Base-by-base conservation (phyloP, 2,113 vertebrate species). In the Chamaea fasciata region DNA sequence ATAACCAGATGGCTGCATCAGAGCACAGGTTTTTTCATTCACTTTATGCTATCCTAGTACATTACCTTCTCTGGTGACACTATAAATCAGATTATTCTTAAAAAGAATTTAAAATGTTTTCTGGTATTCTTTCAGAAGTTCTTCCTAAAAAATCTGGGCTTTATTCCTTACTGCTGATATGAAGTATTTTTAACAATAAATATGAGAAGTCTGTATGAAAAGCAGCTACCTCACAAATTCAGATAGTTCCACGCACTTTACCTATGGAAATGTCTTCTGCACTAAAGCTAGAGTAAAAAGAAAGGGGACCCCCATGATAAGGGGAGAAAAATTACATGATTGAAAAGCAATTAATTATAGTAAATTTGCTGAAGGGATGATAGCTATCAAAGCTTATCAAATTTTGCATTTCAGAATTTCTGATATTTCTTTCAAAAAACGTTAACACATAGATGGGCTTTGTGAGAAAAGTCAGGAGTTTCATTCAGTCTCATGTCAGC, bases 361-460 rank as follows among this genome's bases (percentile, higher is more conserved):
- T 80, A 95, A 91, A 33, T 79, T 92, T 91, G 63, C 41, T 87
- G 87, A 94, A 91, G 2, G 2, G 84, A 69, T 94, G 87, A 89
- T 94, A 96, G 91, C 79, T 97, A 91, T 94, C 91, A 96, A 95
- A 95, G 83, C 87, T 91, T 44, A 92, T 91, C 70, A 89, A 76
- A 90, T 86, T 78, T 49, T 64, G 46, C 70, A 71, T 90, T 95
- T 89, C 73, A 93, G 60, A 87, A 84, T 90, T 91, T 69, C 53
- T 84, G 49, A 28, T 75, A 74, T 57, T 93, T 90, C 49, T 89
- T 90, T 70, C 59, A 3, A 73, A 87, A 90, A 80, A 20, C 0
- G 6, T 53, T 89, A 90, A 44, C 60, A 59, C 19, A 27, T 39
- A 73, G 83, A 89, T 87, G 69, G 62, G 83, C 73, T 95, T 94